phyloP scores from a whole-genome alignment of 2,113 vertebrate species.

The Solea senegalensis region DNA sequence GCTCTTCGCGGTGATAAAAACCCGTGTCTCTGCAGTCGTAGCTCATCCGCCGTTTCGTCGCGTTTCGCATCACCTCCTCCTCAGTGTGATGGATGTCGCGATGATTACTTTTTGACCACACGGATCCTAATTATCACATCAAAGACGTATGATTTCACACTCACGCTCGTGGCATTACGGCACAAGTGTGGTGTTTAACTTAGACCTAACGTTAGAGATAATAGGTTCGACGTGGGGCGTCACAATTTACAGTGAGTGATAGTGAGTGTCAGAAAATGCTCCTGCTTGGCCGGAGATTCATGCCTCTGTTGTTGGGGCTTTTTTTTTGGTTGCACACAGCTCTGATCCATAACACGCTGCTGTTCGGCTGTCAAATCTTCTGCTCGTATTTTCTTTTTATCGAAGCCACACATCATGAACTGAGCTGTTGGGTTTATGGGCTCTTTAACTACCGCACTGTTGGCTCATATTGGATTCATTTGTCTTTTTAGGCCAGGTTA shows the following conservation, averaged over 20 bases:
- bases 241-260: constrained; percentile 13
- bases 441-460: constrained; percentile 71
- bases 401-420: constrained; percentile 67
- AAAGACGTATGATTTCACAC: constrained; percentile 18
- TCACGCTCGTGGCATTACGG: neutral
- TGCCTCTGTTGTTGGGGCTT: constrained; percentile 36
- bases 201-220: constrained; percentile 19
- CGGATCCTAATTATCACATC: constrained; percentile 37
- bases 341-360: constrained; percentile 52
- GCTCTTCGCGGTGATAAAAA: neutral
- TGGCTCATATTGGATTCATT: constrained; percentile 72
- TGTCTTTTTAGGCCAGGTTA: constrained; percentile 69
- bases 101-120: constrained; percentile 5
- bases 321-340: constrained; percentile 19
- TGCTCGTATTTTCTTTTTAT: constrained; percentile 68
- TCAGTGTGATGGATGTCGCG: constrained; percentile 13
- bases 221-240: neutral
- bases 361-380: constrained; percentile 66
- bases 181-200: constrained; percentile 6
- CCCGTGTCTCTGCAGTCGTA: neutral
- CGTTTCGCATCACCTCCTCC: constrained; percentile 14
- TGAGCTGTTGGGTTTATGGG: constrained; percentile 68
- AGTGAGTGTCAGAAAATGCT: constrained; percentile 13
- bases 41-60: constrained; percentile 18
- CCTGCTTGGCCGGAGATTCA: constrained; percentile 37